phyloP scores from a whole-genome alignment of 2,113 vertebrate genomes.

The Erpornis zantholeuca region DNA sequence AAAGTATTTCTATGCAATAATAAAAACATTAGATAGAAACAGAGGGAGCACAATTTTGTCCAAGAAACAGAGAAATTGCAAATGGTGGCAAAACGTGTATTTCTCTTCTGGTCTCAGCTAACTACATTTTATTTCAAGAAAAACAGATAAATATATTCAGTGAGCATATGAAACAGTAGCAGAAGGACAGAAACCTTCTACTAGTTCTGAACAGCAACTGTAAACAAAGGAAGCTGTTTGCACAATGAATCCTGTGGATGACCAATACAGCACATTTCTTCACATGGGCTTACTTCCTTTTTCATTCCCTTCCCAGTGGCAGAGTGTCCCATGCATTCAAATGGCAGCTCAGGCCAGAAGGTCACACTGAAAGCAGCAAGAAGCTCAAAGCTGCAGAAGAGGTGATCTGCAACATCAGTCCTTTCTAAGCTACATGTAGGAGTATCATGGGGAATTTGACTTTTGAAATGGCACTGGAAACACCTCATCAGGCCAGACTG shows the following conservation, averaged over 20 bases:
- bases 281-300: background rate
- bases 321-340: background rate
- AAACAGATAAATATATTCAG: background rate
- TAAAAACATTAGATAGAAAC: background rate
- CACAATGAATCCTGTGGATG: background rate
- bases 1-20: background rate
- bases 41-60: background rate
- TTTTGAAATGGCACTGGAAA: background rate
- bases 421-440: accelerated
- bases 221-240: background rate
- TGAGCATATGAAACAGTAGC: background rate
- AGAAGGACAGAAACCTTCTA: background rate
- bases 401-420: background rate
- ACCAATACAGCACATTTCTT: background rate
- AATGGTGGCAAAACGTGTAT: background rate
- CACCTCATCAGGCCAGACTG: background rate
- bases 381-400: background rate
- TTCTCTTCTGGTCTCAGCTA: background rate
- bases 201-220: background rate
- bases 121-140: background rate
- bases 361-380: background rate
- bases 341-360: background rate
- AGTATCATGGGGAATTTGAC: background rate
- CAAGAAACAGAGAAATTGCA: background rate
- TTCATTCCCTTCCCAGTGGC: background rate